A percentile compares a stretch with the other conserved stretches of the same genome.
Evolutionary conservation across 2,113 vertebrate genomes (phyloP).

Genomic region (Pomatorhinus ruficollis): DNA sequence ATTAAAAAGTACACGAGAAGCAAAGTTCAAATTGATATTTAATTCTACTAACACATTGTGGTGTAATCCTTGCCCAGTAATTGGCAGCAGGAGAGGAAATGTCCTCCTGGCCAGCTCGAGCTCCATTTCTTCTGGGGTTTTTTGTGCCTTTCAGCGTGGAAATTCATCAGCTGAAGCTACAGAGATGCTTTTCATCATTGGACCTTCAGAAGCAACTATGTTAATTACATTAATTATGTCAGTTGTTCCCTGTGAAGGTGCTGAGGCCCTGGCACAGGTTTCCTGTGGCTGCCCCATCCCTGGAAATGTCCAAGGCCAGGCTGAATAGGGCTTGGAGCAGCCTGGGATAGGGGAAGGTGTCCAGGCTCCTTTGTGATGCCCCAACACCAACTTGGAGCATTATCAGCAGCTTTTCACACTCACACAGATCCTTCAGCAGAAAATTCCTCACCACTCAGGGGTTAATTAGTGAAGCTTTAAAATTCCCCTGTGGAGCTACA

Average conservation of each 20-base stretch:
- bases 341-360: neutral
- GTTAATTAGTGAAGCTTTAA: neutral
- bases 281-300: neutral
- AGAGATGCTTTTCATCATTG: neutral
- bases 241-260: neutral
- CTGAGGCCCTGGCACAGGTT: neutral
- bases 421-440: neutral
- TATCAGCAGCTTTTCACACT: neutral
- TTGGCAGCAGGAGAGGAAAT: neutral
- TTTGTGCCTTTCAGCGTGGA: neutral
- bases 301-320: neutral
- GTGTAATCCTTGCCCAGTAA: neutral
- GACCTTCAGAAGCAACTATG: neutral
- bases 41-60: neutral
- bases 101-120: neutral
- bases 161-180: neutral
- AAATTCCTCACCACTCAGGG: neutral
- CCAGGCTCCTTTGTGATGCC: neutral
- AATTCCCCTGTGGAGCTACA: neutral
- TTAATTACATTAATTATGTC: neutral
- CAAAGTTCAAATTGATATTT: conserved; percentile 38
- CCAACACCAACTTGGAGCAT: neutral
- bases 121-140: neutral
- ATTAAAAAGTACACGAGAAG: conserved; percentile 41
- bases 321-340: neutral